phyloP scores from a whole-genome alignment of 2,113 vertebrate species.

The Centropus bengalensis region DNA sequence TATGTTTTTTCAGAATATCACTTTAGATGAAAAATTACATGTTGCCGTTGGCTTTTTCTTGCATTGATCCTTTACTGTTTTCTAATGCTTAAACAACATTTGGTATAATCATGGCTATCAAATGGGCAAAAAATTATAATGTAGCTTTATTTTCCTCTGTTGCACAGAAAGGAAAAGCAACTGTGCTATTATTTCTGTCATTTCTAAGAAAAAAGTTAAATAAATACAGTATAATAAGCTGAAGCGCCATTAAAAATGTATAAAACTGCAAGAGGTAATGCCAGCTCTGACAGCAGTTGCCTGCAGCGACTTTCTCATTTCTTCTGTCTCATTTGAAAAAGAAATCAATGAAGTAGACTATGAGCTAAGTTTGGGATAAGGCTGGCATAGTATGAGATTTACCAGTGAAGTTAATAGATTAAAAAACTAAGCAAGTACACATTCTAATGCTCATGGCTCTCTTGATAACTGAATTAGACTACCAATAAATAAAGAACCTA shows the following conservation, averaged over 20 bases:
- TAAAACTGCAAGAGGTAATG: not conserved
- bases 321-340: not conserved
- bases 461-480: not conserved
- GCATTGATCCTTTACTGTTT: not conserved
- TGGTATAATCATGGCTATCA: not conserved
- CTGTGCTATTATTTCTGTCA: not conserved
- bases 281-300: not conserved
- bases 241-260: not conserved
- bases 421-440: not conserved
- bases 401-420: not conserved
- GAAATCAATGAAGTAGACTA: not conserved
- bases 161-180: not conserved
- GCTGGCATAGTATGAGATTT: not conserved
- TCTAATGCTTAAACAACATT: not conserved
- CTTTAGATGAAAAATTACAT: not conserved
- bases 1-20: not conserved
- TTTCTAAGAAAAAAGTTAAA: not conserved
- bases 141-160: not conserved
- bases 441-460: not conserved
- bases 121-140: not conserved
- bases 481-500: not conserved
- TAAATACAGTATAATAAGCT: not conserved
- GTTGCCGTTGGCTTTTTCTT: not conserved
- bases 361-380: not conserved
- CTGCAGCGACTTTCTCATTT: not conserved